Evolutionary conservation across 2,888 invertebrate genomes (phyloP).

Genomic region (Lithodes maja): DNA sequence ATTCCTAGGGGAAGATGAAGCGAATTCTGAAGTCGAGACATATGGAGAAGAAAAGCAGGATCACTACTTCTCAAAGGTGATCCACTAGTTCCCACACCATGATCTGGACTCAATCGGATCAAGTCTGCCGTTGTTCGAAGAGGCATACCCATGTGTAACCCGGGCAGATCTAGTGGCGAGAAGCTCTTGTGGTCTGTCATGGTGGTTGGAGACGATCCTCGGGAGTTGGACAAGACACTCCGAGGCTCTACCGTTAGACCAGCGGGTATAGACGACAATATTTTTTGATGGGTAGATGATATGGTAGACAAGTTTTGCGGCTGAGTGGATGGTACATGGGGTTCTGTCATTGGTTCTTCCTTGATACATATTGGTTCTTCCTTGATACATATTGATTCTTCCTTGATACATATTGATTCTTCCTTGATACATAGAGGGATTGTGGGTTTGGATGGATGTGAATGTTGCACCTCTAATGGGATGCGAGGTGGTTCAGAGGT

Average conservation of each 20-base stretch:
- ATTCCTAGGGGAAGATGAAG: conserved; percentile 61
- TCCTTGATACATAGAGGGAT: background rate
- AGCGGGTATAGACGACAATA: background rate
- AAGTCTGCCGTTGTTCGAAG: conserved; percentile 12
- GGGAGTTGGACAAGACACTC: conserved; percentile 28
- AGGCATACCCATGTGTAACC: conserved; percentile 38
- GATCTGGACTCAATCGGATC: conserved; percentile 37
- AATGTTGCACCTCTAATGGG: background rate
- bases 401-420: too few relatives aligned
- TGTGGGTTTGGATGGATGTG: background rate
- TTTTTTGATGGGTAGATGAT: background rate
- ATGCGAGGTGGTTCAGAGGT: conserved; percentile 10
- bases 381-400: too few relatives aligned
- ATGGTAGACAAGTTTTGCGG: background rate
- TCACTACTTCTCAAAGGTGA: conserved; percentile 50
- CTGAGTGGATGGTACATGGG: background rate
- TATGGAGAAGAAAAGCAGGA: conserved; percentile 45
- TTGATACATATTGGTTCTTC: too few relatives aligned
- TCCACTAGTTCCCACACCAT: conserved; percentile 36
- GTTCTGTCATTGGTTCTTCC: background rate
- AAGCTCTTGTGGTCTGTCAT: conserved; percentile 25
- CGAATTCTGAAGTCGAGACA: conserved; percentile 47
- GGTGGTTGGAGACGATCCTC: conserved; percentile 32
- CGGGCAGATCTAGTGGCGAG: conserved; percentile 39
- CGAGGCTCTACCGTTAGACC: conserved; percentile 37